Base-by-base conservation (phyloP, 30 jellyfish, hydroid and myxozoan genomes). In the Hydra vulgaris region DNA sequence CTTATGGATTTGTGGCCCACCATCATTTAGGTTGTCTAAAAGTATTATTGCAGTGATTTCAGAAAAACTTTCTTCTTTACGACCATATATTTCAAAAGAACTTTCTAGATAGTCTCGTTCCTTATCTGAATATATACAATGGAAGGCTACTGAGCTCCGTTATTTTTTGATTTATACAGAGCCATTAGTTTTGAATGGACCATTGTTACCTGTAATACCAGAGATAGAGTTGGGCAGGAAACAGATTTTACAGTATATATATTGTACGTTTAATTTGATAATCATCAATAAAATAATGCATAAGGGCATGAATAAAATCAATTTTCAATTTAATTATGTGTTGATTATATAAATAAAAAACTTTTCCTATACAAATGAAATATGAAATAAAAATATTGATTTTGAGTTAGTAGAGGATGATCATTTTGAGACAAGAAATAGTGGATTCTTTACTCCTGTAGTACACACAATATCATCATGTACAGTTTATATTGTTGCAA, bases 61-160 rank as follows among this genome's bases (percentile, higher is more conserved):
- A 25, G 52, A 53, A 18, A 26, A 70, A 20, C 74, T 80, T 70
- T 23, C 26, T 22, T 15, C 74, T n/a, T 70, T 80, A n/a, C 53
- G 69, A 15, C 82, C 75, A 52, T 70, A 54, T n/a, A 23, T 80
- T 20, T 81, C 88, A 23, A 20, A 54, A 40, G 88, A 67, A 52
- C 27, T 81, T 21, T 81, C 76, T 26, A 61, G 83, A 54, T 76
- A 81, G 66, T 81, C 88, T 71, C 22, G 83, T 27, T 81, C 81
- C 0, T 40, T 70, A 23, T 25, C 26, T n/a, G 88, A 81, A 53
- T 27, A 40, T 40, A 40, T 5, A 40, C 61, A 74, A 54, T 81
- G 88, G 88, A 81, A 81, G 70, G 88, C 88, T 26, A 81, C 88
- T 23, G 88, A 81, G 27, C 74, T 81, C 25, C 75, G 81, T 54